Base-by-base conservation (phyloP, 2,113 vertebrate genomes). In the Barbus barbus region DNA sequence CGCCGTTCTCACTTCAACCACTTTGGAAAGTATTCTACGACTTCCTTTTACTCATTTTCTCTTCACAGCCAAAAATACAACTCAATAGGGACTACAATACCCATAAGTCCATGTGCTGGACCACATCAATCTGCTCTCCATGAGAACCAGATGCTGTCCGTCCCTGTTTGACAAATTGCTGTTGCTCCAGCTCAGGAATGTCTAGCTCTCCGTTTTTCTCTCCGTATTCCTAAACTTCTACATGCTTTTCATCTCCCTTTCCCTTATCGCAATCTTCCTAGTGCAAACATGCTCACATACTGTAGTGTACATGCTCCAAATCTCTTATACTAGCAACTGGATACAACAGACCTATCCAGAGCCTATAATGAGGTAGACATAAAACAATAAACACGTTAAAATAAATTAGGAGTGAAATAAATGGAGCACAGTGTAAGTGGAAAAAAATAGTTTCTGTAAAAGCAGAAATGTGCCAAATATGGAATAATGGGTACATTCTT, bases 71-170 rank as follows among this genome's bases (percentile, higher is more conserved):
- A 80, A 56, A 67, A 20, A 71, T 16, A 24, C 16, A 36, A 6
- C 46, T n/a, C 9, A 41, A 5, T 36, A 44, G 14, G 31, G 4
- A 78, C 31, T 73, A 72, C 60, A 78, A 28, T 78, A 69, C 48
- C 74, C 83, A 71, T 24, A 83, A 48, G 5, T 16, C 8, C 24
- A 69, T 36, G 28, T 41, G 31, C 5, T 12, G 75, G 2, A 83
- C 8, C 12, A 14, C 24, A 48, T 61, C 28, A 78, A 13, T 28
- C 74, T 53, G 44, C 46, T 82, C 60, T 69, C 61, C 74, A 78
- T 84, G 46, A 84, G 83, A 71, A 84, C 83, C 83, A 84, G 74
- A 84, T 84, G 83, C 83, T 76, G 26, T 51, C 8, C 1, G 12
- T 61, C 24, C 51, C 26, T 48, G 38, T 71, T 81, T 71, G 79